These are phyloP conservation scores for Apocheima hispidaria DNA, from an alignment of 2,888 invertebrate species.

Conservation along the genomic window DNA sequence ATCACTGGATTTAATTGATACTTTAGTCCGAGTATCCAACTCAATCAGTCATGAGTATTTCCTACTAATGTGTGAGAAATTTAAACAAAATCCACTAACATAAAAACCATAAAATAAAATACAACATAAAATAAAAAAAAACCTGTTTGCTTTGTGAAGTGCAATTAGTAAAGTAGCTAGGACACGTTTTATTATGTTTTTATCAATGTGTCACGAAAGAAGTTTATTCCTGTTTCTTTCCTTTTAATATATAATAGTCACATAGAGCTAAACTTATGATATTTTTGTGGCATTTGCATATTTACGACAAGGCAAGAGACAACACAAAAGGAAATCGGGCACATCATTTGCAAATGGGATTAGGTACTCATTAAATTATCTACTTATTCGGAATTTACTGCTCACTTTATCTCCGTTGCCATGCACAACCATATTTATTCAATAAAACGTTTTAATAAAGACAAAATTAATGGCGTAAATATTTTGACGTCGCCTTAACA, in stretches of 20 bases:
- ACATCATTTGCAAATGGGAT: constrained; percentile 11
- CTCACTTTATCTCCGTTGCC: constrained; percentile 13
- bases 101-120: too few relatives aligned
- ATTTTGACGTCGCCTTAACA: constrained; percentile 31
- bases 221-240: not conserved
- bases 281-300: constrained; percentile 7
- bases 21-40: too few relatives aligned
- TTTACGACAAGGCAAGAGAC: constrained; percentile 1
- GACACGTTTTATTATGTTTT: too few relatives aligned
- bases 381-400: constrained; percentile 9
- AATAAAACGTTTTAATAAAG: constrained; percentile 29
- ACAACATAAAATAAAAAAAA: too few relatives aligned
- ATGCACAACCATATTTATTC: constrained; percentile 17
- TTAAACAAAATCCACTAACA: too few relatives aligned
- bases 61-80: too few relatives aligned
- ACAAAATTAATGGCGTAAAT: constrained; percentile 34
- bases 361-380: constrained; percentile 15
- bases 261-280: not conserved
- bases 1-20: too few relatives aligned
- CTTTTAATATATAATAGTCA: not conserved
- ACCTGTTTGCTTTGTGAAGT: too few relatives aligned
- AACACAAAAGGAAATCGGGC: not conserved
- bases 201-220: too few relatives aligned
- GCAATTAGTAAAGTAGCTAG: too few relatives aligned
- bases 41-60: too few relatives aligned